Evolutionary conservation across 2,797 vertebrate species (phyloP), one percentile per base, ranked within the genome.

Genomic region (Manis crassicaudata): DNA sequence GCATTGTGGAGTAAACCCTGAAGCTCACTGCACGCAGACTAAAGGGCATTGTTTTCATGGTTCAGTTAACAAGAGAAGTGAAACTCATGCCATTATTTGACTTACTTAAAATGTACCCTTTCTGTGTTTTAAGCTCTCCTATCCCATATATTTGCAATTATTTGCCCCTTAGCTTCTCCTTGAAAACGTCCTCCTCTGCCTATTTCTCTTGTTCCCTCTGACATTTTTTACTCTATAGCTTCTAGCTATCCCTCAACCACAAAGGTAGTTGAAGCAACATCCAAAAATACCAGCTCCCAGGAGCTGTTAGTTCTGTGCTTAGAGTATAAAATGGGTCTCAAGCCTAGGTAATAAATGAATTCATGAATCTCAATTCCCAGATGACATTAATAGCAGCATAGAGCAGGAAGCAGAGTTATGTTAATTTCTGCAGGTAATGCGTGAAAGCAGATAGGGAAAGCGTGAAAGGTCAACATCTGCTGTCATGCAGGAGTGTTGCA

Each of bases 381-480:
- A 86, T 98, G 98, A 98, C 98, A 98, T 98, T 98, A 99, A 98
- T 96, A 98, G 97, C 98, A 98, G 98, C 96, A 93, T 87, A 97
- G 96, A 98, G 97, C 97, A 98, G 98, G 98, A 98, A 98, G 96
- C 6, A 2, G 96, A 98, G 98, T 98, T 99, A 99, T 98, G 98
- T 98, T 99, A 99, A 99, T 99, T 99, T 99, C 98, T 98, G 97
- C 98, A 99, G 98, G 98, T 99, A 99, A 98, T 97, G 97, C 73
- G 8, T 97, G 98, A 98, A 98, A 97, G 98, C 94, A 98, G 98
- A 98, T 97, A 98, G 98, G 94, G 97, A 98, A 98, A 98, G 97
- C 98, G 98, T 96, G 98, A 99, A 99, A 99, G 98, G 98, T 99
- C 98, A 99, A 98, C 98, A 98, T 98, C 98, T 99, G 98, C 98